Conservation (phyloP, 2,113 vertebrate genomes). For the Sciurus niger region DNA sequence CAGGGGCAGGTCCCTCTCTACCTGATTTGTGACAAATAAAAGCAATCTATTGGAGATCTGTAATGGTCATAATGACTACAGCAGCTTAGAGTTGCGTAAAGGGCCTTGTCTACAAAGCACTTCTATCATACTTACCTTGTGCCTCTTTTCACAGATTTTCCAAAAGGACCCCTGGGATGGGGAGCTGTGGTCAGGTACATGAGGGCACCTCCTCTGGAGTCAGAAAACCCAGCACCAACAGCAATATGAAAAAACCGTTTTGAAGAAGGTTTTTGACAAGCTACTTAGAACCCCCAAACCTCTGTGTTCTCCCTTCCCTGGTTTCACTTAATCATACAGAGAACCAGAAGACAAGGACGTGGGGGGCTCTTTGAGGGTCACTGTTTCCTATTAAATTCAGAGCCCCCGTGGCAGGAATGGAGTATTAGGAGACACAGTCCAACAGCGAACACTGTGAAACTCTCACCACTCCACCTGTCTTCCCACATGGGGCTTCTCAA, state of each 20-base stretch:
- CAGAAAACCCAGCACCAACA: background rate
- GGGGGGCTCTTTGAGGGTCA: background rate
- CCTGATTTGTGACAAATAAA: background rate
- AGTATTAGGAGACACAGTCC: background rate
- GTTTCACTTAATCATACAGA: background rate
- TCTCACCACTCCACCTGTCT: background rate
- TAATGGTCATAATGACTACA: background rate
- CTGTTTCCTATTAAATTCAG: background rate
- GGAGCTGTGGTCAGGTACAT: background rate
- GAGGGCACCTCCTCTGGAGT: background rate
- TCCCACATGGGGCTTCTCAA: too few relatives aligned
- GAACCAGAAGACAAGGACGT: background rate
- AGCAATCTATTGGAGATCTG: background rate
- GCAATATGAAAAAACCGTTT: background rate
- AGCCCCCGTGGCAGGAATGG: background rate
- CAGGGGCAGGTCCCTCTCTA: background rate
- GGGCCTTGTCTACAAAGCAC: background rate
- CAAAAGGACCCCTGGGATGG: background rate
- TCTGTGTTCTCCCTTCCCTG: background rate
- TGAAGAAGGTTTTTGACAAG: conserved; percentile 1
- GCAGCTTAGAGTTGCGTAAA: background rate
- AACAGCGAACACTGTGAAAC: background rate
- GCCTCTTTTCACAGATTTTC: background rate
- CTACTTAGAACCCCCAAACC: background rate
- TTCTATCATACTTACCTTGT: background rate